Percentiles rank a stretch among this genome's conserved stretches.
phyloP scores from a whole-genome alignment of 2,888 invertebrate species.

The Phaedon cochleariae region DNA sequence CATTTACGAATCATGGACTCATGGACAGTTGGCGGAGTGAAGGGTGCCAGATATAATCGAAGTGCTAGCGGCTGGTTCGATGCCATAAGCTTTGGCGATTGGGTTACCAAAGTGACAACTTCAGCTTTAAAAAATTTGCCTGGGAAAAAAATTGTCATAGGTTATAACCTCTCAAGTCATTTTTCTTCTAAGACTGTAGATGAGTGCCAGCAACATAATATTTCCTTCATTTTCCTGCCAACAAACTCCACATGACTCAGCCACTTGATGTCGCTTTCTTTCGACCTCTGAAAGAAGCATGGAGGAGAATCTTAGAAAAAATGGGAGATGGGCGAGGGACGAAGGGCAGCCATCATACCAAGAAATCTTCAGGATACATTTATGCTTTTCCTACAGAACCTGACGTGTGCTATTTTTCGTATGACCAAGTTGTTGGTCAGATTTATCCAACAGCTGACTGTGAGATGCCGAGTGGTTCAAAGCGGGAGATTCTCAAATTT shows the following conservation, averaged over 20 bases:
- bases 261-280: slow-evolving; percentile 6
- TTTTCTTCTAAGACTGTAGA: slow-evolving; percentile 3
- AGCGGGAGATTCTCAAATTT: slow-evolving; percentile 3
- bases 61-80: slow-evolving; percentile 26
- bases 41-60: slow-evolving; percentile 13
- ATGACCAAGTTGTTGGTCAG: slow-evolving; percentile 6
- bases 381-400: slow-evolving; percentile 5
- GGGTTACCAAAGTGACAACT: slow-evolving; percentile 18
- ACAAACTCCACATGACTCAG: slow-evolving; percentile 8
- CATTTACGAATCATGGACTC: no score
- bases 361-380: slow-evolving; percentile 7
- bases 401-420: neutral
- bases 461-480: slow-evolving; percentile 3
- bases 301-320: slow-evolving; percentile 18
- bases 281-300: slow-evolving; percentile 15
- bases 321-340: slow-evolving; percentile 14
- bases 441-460: slow-evolving; percentile 6
- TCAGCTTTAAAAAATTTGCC: slow-evolving; percentile 8
- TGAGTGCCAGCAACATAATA: slow-evolving; percentile 6
- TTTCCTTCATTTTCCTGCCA: slow-evolving; percentile 5
- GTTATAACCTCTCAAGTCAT: slow-evolving; percentile 11
- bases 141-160: slow-evolving; percentile 11
- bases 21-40: no score
- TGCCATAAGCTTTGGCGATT: slow-evolving; percentile 16
- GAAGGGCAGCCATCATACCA: slow-evolving; percentile 7